These are phyloP conservation scores for Lydus trimaculatus DNA, from an alignment of 2,888 invertebrate genomes.

Conservation along the genomic window DNA sequence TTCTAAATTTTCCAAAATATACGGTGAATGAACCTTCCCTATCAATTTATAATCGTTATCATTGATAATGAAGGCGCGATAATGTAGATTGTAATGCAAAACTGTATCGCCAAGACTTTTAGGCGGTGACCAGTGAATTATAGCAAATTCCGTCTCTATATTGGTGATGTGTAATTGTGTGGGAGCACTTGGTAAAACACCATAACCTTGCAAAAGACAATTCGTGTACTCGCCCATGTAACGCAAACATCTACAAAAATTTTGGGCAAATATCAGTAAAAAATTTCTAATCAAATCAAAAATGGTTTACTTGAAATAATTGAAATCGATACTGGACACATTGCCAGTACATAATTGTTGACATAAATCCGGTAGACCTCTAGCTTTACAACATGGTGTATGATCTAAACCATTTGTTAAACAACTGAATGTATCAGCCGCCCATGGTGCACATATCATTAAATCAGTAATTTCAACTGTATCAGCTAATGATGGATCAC, in stretches of 20 bases:
- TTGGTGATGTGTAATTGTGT: constrained; percentile 74
- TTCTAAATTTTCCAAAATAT: constrained; percentile 76
- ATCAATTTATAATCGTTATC: constrained; percentile 57
- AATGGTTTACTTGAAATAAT: constrained; percentile 77
- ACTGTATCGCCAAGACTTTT: constrained; percentile 76
- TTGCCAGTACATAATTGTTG: constrained; percentile 82
- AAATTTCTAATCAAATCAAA: background rate
- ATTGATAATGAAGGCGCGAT: constrained; percentile 48
- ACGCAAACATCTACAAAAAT: constrained; percentile 70
- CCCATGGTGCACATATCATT: constrained; percentile 92
- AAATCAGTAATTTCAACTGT: constrained; percentile 74
- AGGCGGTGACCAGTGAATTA: constrained; percentile 81
- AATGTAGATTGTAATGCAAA: constrained; percentile 60
- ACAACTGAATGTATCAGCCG: constrained; percentile 80
- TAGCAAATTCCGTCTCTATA: constrained; percentile 78
- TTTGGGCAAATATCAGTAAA: background rate
- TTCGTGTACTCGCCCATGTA: constrained; percentile 84
- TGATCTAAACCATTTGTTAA: constrained; percentile 83
- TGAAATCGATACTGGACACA: constrained; percentile 78
- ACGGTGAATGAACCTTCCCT: constrained; percentile 69
- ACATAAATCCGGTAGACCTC: constrained; percentile 79
- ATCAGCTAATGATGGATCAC: constrained; percentile 71
- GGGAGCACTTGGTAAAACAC: constrained; percentile 80
- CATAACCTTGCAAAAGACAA: constrained; percentile 85
- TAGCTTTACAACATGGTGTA: constrained; percentile 77